Base-by-base conservation (phyloP, 2,113 vertebrate genomes). In the Brienomyrus brachyistius region DNA sequence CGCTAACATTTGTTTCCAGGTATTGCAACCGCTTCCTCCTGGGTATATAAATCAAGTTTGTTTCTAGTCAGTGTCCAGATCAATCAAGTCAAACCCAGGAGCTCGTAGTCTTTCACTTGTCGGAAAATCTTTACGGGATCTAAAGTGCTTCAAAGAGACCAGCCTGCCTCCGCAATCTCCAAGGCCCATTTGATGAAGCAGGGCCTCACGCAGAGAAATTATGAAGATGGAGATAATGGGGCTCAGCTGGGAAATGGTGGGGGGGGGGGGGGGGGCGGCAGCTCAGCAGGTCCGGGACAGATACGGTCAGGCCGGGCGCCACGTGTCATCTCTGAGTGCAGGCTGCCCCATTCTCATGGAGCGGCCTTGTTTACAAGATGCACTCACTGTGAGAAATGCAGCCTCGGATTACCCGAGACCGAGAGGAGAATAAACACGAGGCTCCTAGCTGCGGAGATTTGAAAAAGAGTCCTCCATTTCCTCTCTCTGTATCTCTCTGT, bases 51-150 rank as follows among this genome's bases (percentile, higher is more conserved):
- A 93, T 92, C 91, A 93, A 90, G 66, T 91, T 48, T 48, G 93
- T 92, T 92, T 92, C 91, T 91, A 94, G 92, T 92, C 93, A 93
- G 93, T 93, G 91, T 94, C 93, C 92, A 93, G 93, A 95, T 94
- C 91, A 88, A 91, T 91, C 77, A 74, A 92, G 91, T 91, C 92
- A 91, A 91, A 93, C 92, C 94, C 93, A 92, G 91, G 91, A 91
- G 82, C 91, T 89, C 23, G 40, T 52, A 59, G n/a, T 40, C 80
- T 84, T 59, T 45, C 48, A 31, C 31, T 21, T 47, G 88, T 43
- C 9, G 54, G 11, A 52, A 62, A 47, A 59, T 62, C 89, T 89
- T 89, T 88, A 93, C n/a, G 10, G 31, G 47, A 94, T 94, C 92
- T 92, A 88, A 94, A 92, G 91, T 83, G 90, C 86, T 91, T 86